Evolutionary conservation across 1,140 invertebrate species (phyloP), one percentile per base, ranked within the genome.

Genomic region (Maniola jurtina): DNA sequence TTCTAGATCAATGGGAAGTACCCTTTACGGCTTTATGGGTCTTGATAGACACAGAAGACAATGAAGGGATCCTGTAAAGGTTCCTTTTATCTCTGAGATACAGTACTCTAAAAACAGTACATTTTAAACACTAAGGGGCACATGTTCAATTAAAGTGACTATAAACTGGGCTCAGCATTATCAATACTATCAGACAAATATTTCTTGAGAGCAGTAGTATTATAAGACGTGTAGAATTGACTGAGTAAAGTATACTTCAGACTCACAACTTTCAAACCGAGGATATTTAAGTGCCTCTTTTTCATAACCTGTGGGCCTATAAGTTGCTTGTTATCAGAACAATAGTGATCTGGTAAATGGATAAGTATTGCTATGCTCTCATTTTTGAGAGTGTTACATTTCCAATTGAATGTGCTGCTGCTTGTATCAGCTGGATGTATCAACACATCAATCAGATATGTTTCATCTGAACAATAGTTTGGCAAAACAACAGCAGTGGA

Each of bases 331-430:
- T 83, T 88, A 60, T 92, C 90, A 47, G 87, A 86, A 78, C 93
- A 94, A 81, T 92, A 95, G 84, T 95, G 92, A 71, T 95, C 93
- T 14, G 94, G 94, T 25, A 94, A 80, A 81, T 94, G 91, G 58
- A 95, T 92, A 34, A 95, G 80, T 64, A 95, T 71, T 4, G 92
- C 93, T 42, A 89, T 90, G 71, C 89, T 91, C 25, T 88, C 64
- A 78, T 92, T 90, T 72, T 77, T 84, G 52, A 74, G 74, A 5
- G 72, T 71, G 40, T 85, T 76, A 5, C 80, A 70, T 73, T 90
- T 91, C 75, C 92, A 90, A 57, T 88, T 84, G 13, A 91, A 84
- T 40, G 85, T 85, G 45, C 89, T 80, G 35, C 71, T 83, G 0
- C 72, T 74, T 6, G 86, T 77, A 15, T 81, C 81, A 57, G 63